Evolutionary conservation across 1,140 invertebrate genomes (phyloP), one percentile per base, ranked within the genome.

Genomic region (Archivesica marissinica): DNA sequence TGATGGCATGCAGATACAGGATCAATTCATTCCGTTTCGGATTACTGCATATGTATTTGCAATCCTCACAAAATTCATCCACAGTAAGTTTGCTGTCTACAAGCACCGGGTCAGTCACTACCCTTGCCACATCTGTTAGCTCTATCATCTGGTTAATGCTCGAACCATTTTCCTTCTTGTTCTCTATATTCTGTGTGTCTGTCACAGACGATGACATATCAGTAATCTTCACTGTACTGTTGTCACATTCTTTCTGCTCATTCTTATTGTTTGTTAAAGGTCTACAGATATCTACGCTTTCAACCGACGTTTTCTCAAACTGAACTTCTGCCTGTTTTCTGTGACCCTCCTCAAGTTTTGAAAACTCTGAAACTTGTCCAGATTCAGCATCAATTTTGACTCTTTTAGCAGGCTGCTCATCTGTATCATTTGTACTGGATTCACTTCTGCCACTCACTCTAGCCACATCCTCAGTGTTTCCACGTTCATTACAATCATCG

Each of bases 1-100:
- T 61, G n/a, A 75, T 41, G 38, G 81, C 81, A 75, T 84, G 81
- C 28, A 84, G 70, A 68, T 84, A 84, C 11, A 84, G 9, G n/a
- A 84, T 76, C 17, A 84, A 72, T 7, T 75, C 68, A n/a, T 56
- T 15, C 6, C 28, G 81, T 23, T 74, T 41, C 35, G 81, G 81
- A 47, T 76, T 56, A 13, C 35, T 4, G 23, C 23, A 84, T 13
- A 64, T n/a, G 23, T 64, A 15, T 52, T 64, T 64, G 54, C 81
- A 84, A 6, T 64, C 59, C 20, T 76, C 23, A 64, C 81, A 84
- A 52, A 41, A 7, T 30, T 74, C 52, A 74, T 75, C 81, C 6
- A 76, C 20, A 11, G 13, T 25, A 11, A 59, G 25, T 50, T 66
- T 84, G 9, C 28, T 35, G 23, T 35, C 23, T 33, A 75, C 54